Percentiles rank a stretch among this genome's conserved stretches.
These are phyloP conservation scores for Myiothlypis chrysogaster DNA, from an alignment of 2,797 vertebrate species.

Conservation along the genomic window DNA sequence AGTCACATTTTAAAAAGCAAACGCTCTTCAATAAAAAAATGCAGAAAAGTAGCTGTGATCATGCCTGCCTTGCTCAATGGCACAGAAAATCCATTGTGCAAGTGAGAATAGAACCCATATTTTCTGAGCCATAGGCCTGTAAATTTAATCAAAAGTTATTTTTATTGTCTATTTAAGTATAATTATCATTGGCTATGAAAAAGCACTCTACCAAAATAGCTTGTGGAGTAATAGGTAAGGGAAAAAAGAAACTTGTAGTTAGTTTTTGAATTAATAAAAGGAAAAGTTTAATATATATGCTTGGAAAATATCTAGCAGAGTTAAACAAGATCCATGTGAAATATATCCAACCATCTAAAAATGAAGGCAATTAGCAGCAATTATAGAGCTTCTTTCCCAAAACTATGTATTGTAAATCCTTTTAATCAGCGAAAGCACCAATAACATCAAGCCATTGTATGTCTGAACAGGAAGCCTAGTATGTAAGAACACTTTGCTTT, in stretches of 20 bases:
- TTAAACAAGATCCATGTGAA: constrained; percentile 48
- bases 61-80: background rate
- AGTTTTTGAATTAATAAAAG: constrained; percentile 33
- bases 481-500: constrained; percentile 43
- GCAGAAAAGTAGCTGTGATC: background rate
- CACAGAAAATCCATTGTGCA: background rate
- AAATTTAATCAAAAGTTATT: constrained; percentile 31
- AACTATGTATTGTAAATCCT: constrained; percentile 57
- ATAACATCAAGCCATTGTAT: constrained; percentile 4
- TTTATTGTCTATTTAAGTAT: constrained; percentile 25
- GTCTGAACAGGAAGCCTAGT: constrained; percentile 30
- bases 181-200: background rate
- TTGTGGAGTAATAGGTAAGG: background rate
- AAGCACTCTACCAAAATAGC: background rate
- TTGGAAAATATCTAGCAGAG: constrained; percentile 18
- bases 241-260: constrained; percentile 13
- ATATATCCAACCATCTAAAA: constrained; percentile 49
- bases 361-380: constrained; percentile 65
- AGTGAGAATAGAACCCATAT: background rate
- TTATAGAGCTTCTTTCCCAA: constrained; percentile 56
- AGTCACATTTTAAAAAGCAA: background rate
- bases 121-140: background rate
- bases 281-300: constrained; percentile 51
- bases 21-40: background rate
- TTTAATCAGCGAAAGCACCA: constrained; percentile 44